Base-by-base conservation (phyloP, 2,888 invertebrate genomes). In the Sinopyrophorus schimmeli region DNA sequence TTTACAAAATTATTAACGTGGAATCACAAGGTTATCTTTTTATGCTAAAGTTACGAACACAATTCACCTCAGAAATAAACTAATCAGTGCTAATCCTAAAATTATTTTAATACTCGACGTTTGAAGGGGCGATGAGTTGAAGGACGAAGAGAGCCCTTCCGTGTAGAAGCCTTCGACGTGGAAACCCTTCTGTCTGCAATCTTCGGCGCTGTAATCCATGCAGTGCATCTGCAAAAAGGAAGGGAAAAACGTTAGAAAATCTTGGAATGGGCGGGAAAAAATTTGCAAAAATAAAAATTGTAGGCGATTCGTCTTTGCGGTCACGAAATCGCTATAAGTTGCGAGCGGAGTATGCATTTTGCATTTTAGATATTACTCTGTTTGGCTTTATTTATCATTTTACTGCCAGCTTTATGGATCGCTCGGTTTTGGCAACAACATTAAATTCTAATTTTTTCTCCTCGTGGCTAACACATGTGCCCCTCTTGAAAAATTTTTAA, bases 181-280 rank as follows among this genome's bases (percentile, higher is more conserved):
- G 63, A 40, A 50, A 30, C 50, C 50, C 16, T 40, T 44, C 20
- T 50, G 46, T n/a, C 67, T 67, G 35, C 71, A 71, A 52, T 68
- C 68, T 31, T 63, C 57, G 6, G 57, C 59, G 7, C 68, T 68
- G 23, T 67, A 70, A 18, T 69, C 66, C 38, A 59, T 60, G 50
- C 71, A 71, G 47, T 71, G 69, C 39, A 68, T 55, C 71, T 71
- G 66, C 35, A 70, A 70, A 24, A 44, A 53, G 47, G 47, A 12
- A 26, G 9, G 16, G 39, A 21, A n/a, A n/a, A n/a, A n/a, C n/a
- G n/a, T n/a, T n/a, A n/a, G 21, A 21, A 21, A 21, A 21, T 9
- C 5, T 21, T 20, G 27, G 12, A 6, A n/a, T n/a, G n/a, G n/a
- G n/a, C n/a, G n/a, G n/a, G n/a, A 32, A 32, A 32, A 32, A 32